Base-by-base conservation (phyloP, 2,888 invertebrate genomes). In the Acronicta psi region DNA sequence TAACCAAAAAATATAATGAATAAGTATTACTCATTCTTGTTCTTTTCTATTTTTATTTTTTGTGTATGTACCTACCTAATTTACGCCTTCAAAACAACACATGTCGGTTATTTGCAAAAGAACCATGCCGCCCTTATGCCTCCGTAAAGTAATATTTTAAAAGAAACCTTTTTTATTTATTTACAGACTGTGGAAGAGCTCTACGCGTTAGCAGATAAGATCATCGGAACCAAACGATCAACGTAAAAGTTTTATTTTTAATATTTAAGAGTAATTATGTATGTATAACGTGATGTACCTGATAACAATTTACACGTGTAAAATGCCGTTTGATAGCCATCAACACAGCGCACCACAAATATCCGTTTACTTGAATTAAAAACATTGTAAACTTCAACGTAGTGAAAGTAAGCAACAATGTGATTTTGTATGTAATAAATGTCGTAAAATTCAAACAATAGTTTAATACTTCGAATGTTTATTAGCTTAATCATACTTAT, bases 151-250 rank as follows among this genome's bases (percentile, higher is more conserved):
- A n/a, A 1, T 0, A n/a, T n/a, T 13, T 34, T n/a, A 34, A n/a
- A 7, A 34, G 1, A 11, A 31, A 5, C 1, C n/a, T 34, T 34
- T n/a, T 34, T 61, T 55, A 44, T 58, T 38, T 59, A 5, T 75
- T 95, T 94, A 45, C 94, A 96, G 96, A 96, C 95, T 3, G 96
- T 96, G 46, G 96, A 96, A 74, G 96, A 96, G 79, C 91, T 96
- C 75, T 96, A 96, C 82, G 86, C 91, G 11, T 87, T 96, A 73
- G 96, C 96, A 4, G 96, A 96, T 82, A 95, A 95, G 83, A 96
- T 96, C 43, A 95, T 96, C 53, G 96, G 94, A 75, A 87, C 84
- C 2, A 93, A 93, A 82, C 91, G 92, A 63, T n/a, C n/a, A n/a
- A 64, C 90, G 36, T 90, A 81, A 81, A 57, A 43, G 20, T 2